These are phyloP conservation scores for Idaea straminata DNA, from an alignment of 2,888 invertebrate species.

Conservation along the genomic window DNA sequence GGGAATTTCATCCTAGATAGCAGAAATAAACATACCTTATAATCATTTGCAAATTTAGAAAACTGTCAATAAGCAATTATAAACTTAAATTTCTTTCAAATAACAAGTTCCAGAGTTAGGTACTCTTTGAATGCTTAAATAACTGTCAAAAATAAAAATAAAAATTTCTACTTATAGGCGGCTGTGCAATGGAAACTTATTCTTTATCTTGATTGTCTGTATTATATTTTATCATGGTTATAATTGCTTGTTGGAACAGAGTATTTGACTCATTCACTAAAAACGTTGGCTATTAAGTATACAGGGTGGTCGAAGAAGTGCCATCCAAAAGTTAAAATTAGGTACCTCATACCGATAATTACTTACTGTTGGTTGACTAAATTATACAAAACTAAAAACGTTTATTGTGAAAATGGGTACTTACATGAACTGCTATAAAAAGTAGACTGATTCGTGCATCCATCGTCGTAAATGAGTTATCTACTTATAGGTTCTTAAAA, in stretches of 20 bases:
- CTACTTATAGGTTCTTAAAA: no score
- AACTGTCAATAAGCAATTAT: neutral
- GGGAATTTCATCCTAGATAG: no score
- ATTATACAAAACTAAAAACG: no score
- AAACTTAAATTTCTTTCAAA: conserved; percentile 5
- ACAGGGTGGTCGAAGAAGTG: no score
- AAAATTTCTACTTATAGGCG: conserved; percentile 32
- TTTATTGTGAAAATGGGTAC: no score
- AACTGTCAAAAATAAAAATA: conserved; percentile 66
- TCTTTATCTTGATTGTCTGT: neutral
- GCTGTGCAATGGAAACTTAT: conserved; percentile 5
- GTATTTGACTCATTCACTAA: neutral
- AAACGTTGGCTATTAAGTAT: no score
- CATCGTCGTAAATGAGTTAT: no score
- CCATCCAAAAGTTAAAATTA: no score
- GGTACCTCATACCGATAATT: no score
- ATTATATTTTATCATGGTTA: neutral
- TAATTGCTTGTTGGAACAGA: neutral
- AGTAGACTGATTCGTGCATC: no score
- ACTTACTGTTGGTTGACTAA: no score
- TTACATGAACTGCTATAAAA: no score
- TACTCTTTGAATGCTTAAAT: conserved; percentile 36
- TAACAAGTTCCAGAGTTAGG: conserved; percentile 12
- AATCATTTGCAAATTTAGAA: neutral
- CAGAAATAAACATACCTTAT: neutral